Conservation (phyloP, 2,797 vertebrate genomes). For the Coilia nasus region DNA sequence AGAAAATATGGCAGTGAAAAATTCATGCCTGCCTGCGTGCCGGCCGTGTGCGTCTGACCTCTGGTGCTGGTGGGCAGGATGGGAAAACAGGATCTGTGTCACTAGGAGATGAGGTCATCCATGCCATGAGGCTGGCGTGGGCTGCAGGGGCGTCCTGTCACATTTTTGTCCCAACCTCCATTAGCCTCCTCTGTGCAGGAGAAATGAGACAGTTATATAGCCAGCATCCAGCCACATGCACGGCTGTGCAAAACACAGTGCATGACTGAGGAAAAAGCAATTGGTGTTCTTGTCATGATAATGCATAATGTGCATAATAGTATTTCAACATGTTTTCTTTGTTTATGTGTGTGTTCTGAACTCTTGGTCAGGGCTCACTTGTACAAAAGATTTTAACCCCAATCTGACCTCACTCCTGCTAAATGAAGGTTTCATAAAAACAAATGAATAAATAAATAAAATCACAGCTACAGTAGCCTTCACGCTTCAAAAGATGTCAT, state of each 20-base stretch:
- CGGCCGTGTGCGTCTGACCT: constrained; percentile 66
- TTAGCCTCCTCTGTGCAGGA: constrained; percentile 55
- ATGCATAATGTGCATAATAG: not conserved
- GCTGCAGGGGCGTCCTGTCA: constrained; percentile 58
- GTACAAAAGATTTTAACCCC: too few relatives aligned
- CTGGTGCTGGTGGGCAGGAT: constrained; percentile 63
- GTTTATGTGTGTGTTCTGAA: too few relatives aligned
- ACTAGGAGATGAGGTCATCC: constrained; percentile 68
- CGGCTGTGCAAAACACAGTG: not conserved
- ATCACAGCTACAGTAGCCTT: too few relatives aligned
- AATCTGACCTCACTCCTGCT: not conserved
- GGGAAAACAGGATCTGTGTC: constrained; percentile 66
- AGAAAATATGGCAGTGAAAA: constrained; percentile 75
- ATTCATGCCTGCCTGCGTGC: constrained; percentile 62
- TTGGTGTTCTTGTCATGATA: not conserved
- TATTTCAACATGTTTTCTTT: too few relatives aligned
- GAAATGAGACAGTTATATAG: constrained; percentile 47
- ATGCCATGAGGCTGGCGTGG: constrained; percentile 53
- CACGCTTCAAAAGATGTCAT: too few relatives aligned
- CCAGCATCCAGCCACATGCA: not conserved
- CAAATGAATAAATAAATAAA: too few relatives aligned
- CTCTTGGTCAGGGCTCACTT: too few relatives aligned
- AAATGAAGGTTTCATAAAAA: too few relatives aligned
- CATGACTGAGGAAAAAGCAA: not conserved
- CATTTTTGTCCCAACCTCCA: constrained; percentile 55